These are phyloP conservation scores for Lochmaea crataegi DNA, from an alignment of 2,888 invertebrate genomes.

Conservation along the genomic window DNA sequence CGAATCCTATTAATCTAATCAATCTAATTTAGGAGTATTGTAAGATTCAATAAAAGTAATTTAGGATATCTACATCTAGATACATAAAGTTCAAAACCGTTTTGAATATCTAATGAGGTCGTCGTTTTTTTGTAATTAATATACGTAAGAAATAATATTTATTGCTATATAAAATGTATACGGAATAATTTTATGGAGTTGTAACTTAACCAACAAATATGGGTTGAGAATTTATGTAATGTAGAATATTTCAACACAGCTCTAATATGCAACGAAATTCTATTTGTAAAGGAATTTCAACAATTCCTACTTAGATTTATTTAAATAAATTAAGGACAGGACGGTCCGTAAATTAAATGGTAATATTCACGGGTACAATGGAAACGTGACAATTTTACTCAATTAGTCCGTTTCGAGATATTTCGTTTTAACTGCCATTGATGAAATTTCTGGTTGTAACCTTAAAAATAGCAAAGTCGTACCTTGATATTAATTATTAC, in stretches of 20 bases:
- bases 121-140: background rate
- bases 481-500: too few relatives aligned
- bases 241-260: background rate
- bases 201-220: background rate
- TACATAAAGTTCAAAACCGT: background rate
- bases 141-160: background rate
- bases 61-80: background rate
- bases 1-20: too few relatives aligned
- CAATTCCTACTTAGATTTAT: background rate
- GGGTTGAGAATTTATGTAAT: background rate
- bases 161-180: background rate
- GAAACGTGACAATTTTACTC: too few relatives aligned
- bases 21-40: too few relatives aligned
- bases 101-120: background rate
- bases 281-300: constrained; percentile 1
- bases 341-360: too few relatives aligned
- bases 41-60: too few relatives aligned
- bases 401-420: too few relatives aligned
- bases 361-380: too few relatives aligned
- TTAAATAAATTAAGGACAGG: too few relatives aligned
- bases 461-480: too few relatives aligned
- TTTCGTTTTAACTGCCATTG: too few relatives aligned
- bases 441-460: too few relatives aligned
- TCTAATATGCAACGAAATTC: background rate
- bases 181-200: background rate